Base-by-base conservation (phyloP, 2,888 invertebrate genomes). In the Cremastobaeus sp. region DNA sequence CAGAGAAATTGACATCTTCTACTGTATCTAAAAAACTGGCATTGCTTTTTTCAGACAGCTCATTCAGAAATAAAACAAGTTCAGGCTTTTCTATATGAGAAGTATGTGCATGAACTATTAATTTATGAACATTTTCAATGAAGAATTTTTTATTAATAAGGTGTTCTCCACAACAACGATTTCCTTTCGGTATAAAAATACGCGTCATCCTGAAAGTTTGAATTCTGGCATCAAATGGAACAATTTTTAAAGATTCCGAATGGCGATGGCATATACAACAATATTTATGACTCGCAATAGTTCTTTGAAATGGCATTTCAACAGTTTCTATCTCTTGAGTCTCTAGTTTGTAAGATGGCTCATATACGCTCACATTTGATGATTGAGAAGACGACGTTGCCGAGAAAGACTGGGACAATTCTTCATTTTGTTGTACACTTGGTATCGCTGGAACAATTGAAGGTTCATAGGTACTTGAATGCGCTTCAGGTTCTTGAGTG, bases 161-260 rank as follows among this genome's bases (percentile, higher is more conserved):
- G 50, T 70, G 55, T n/a, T 47, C 14, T 12, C 45, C 21, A 41
- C 62, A 70, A 43, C 55, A 69, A 15, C 59, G 47, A 43, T 59
- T 69, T 12, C 25, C 25, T 25, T 52, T 60, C 0, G 60, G 69
- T 30, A 70, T 65, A 15, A 45, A 71, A 8, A 71, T 39, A 28
- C 57, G 11, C 15, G n/a, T 17, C 17, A 3, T 34, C 21, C 41
- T 32, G 28, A 57, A 65, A 28, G 45, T 39, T 39, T 65, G 72
- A 12, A 59, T 41, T 1, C 72, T 52, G 2, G 45, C 65, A 20
- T 54, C 20, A 12, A 52, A 39, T 6, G 64, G 64, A 28, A 71
- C 25, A 14, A 64, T 50, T 3, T 37, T 6, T 11, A 39, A 39
- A 18, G 8, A 18, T n/a, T 20, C 20, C 4, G 39, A 3, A 15